phyloP scores from a whole-genome alignment of 1,140 invertebrate species.

The Agrilus planipennis region DNA sequence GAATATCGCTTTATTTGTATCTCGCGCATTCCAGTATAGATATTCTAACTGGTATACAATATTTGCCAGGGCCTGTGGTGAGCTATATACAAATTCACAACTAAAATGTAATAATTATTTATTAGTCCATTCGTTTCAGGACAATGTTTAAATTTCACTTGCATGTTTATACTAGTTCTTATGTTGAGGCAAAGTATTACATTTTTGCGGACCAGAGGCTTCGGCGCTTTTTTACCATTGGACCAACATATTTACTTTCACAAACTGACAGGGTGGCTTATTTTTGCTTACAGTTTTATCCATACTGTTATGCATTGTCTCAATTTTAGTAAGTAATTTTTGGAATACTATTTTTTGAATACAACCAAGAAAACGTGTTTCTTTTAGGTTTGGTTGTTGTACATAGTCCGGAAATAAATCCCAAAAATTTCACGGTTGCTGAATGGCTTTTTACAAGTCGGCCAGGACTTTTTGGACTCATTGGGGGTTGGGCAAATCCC shows the following conservation, averaged over 20 bases:
- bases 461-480: slow-evolving; percentile 61
- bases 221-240: slow-evolving; percentile 63
- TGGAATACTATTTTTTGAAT: neutral
- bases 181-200: slow-evolving; percentile 83
- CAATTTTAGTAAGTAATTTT: slow-evolving; percentile 61
- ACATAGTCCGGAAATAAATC: slow-evolving; percentile 52
- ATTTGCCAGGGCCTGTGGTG: slow-evolving; percentile 77
- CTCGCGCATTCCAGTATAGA: slow-evolving; percentile 61
- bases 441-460: slow-evolving; percentile 70
- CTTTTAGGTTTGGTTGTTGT: slow-evolving; percentile 23
- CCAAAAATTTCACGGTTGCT: slow-evolving; percentile 48
- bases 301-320: slow-evolving; percentile 79
- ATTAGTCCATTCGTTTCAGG: slow-evolving; percentile 44
- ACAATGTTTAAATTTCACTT: slow-evolving; percentile 88
- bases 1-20: slow-evolving; percentile 64
- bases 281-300: slow-evolving; percentile 58
- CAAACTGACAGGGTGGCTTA: slow-evolving; percentile 74
- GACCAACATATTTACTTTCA: slow-evolving; percentile 92
- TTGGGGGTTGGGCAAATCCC: slow-evolving; percentile 71
- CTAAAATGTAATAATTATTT: slow-evolving; percentile 5
- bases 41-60: slow-evolving; percentile 61
- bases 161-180: slow-evolving; percentile 74
- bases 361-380: neutral
- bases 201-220: slow-evolving; percentile 66
- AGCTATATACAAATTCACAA: slow-evolving; percentile 29